These are phyloP conservation scores for Callipepla squamata DNA, from an alignment of 2,113 vertebrate species.

Conservation along the genomic window DNA sequence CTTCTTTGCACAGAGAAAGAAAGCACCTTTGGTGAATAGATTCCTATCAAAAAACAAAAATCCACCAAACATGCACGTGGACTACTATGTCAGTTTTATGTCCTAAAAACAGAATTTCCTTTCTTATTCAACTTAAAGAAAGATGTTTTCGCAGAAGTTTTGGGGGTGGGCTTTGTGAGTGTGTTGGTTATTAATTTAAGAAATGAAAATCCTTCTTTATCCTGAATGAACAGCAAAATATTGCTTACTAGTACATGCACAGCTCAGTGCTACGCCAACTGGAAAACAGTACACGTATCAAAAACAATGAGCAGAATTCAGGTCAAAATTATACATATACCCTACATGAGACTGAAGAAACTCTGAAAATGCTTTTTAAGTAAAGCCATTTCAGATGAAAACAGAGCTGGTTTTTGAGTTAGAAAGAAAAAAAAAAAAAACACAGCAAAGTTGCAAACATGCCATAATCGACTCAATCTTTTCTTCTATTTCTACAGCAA, in stretches of 20 bases:
- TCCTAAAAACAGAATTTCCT: neutral
- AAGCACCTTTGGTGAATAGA: neutral
- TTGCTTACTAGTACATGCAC: neutral
- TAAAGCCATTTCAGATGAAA: neutral
- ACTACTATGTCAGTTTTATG: neutral
- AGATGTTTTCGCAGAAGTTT: no score
- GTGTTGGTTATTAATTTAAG: neutral
- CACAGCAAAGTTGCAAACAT: neutral
- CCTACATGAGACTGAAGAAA: neutral
- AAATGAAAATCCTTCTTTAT: neutral
- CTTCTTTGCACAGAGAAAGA: fast-evolving
- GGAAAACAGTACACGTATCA: neutral
- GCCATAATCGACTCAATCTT: neutral
- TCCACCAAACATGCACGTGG: neutral
- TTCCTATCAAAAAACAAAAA: neutral
- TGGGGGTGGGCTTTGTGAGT: neutral
- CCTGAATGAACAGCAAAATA: neutral
- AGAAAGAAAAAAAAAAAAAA: neutral
- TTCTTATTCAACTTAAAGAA: neutral
- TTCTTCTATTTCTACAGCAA: constrained; percentile 10
- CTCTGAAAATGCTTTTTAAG: neutral
- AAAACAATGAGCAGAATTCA: neutral
- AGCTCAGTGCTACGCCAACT: neutral
- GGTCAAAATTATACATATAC: neutral
- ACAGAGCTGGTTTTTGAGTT: neutral